phyloP scores from a whole-genome alignment of 2,888 invertebrate genomes.

The Crocallis elinguaria region DNA sequence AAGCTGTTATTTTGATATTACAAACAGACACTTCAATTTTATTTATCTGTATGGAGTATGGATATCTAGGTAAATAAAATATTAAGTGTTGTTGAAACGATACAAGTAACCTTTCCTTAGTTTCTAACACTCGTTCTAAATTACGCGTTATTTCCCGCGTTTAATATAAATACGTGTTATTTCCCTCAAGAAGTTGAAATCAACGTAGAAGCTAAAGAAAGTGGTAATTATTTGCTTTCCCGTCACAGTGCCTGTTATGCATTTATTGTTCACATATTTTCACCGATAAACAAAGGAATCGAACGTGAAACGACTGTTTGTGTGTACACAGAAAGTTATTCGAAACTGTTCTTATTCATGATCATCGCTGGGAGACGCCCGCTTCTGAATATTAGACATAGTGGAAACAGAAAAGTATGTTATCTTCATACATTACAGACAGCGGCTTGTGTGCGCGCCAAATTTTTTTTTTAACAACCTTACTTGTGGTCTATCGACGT shows the following conservation, averaged over 20 bases:
- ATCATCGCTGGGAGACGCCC: too few relatives aligned
- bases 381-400: too few relatives aligned
- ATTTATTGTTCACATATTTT: conserved; percentile 51
- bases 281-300: conserved; percentile 47
- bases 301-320: conserved; percentile 19
- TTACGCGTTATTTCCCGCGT: background rate
- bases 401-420: too few relatives aligned
- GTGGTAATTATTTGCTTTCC: conserved; percentile 49
- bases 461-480: too few relatives aligned
- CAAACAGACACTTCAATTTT: too few relatives aligned
- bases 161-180: conserved; percentile 20
- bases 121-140: conserved; percentile 4
- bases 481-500: too few relatives aligned
- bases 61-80: background rate
- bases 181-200: conserved; percentile 36
- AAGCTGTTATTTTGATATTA: too few relatives aligned
- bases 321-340: conserved; percentile 9
- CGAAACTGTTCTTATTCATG: conserved; percentile 7
- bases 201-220: conserved; percentile 40
- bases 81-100: conserved; percentile 7
- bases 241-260: conserved; percentile 40
- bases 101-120: conserved; percentile 16
- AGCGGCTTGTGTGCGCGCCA: too few relatives aligned
- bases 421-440: too few relatives aligned
- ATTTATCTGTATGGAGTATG: too few relatives aligned